phyloP scores from a whole-genome alignment of 1,140 invertebrate species.

The Drosophila serrata region DNA sequence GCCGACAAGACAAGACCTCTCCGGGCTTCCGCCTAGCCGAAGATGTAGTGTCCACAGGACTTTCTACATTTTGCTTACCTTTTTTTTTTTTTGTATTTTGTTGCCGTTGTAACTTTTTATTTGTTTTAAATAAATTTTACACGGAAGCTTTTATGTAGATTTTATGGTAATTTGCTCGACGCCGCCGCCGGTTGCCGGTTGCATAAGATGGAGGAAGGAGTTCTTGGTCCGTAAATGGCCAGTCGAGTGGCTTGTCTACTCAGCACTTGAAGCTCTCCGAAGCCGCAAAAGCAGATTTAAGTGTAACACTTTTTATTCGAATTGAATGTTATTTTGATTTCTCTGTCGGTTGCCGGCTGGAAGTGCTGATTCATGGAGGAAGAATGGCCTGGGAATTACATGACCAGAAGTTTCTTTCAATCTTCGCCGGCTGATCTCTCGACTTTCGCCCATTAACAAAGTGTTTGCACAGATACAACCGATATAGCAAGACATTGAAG shows the following conservation, averaged over 20 bases:
- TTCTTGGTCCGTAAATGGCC: constrained; percentile 29
- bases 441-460: constrained; percentile 41
- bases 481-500: constrained; percentile 6
- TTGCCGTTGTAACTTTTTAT: constrained; percentile 54
- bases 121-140: constrained; percentile 83
- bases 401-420: constrained; percentile 57
- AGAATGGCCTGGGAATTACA: constrained; percentile 60
- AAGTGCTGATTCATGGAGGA: constrained; percentile 61
- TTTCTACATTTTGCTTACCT: constrained; percentile 46
- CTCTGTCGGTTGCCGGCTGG: not conserved
- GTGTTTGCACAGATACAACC: constrained; percentile 28
- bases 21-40: constrained; percentile 53
- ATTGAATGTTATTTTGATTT: constrained; percentile 39
- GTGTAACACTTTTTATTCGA: constrained; percentile 53
- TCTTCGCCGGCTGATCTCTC: constrained; percentile 30
- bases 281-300: constrained; percentile 51
- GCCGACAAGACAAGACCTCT: constrained; percentile 50
- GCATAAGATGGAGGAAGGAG: constrained; percentile 36
- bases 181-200: constrained; percentile 35
- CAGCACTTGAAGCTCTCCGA: constrained; percentile 17
- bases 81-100: not conserved
- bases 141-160: constrained; percentile 82
- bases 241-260: constrained; percentile 41
- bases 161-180: constrained; percentile 73
- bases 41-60: constrained; percentile 69